These are phyloP conservation scores for Drosophila takahashii DNA, from an alignment of 1,140 invertebrate genomes.

Conservation along the genomic window DNA sequence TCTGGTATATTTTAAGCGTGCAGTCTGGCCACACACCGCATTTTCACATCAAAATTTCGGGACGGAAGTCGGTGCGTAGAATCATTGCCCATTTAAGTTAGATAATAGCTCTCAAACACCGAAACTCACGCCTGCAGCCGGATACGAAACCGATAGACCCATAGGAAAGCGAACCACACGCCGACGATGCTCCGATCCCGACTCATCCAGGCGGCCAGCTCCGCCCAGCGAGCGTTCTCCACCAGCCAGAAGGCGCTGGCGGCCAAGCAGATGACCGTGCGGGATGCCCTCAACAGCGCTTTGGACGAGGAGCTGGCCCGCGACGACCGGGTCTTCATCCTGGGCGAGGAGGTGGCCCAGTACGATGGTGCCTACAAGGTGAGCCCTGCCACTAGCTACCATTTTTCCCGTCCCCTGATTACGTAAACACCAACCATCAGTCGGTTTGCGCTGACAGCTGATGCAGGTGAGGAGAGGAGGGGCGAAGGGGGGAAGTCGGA, in stretches of 20 bases:
- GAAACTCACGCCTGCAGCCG: slow-evolving; percentile 18
- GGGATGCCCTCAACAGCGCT: slow-evolving; percentile 98
- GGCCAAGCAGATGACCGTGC: slow-evolving; percentile 93
- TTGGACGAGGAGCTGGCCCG: slow-evolving; percentile 98
- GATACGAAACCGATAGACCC: slow-evolving; percentile 17
- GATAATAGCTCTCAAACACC: slow-evolving; percentile 32
- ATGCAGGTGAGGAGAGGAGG: slow-evolving; percentile 16
- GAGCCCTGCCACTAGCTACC: slow-evolving; percentile 21
- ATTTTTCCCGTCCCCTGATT: slow-evolving; percentile 53
- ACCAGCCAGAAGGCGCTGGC: slow-evolving; percentile 86
- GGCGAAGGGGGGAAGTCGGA: background rate
- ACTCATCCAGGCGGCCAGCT: slow-evolving; percentile 56
- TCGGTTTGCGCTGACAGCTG: slow-evolving; percentile 53
- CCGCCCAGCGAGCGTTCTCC: slow-evolving; percentile 86
- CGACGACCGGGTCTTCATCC: slow-evolving; percentile 96
- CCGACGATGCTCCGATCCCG: slow-evolving; percentile 63
- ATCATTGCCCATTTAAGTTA: slow-evolving; percentile 20
- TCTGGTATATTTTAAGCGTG: background rate
- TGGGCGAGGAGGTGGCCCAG: slow-evolving; percentile 99
- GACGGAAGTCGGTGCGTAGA: slow-evolving; percentile 63
- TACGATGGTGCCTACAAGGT: slow-evolving; percentile 99
- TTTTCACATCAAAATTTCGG: slow-evolving; percentile 41
- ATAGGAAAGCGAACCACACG: slow-evolving; percentile 25
- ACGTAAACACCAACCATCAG: slow-evolving; percentile 74
- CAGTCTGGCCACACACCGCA: slow-evolving; percentile 15